Base-by-base conservation (phyloP, 2,797 vertebrate species). In the Sus cebifrons region DNA sequence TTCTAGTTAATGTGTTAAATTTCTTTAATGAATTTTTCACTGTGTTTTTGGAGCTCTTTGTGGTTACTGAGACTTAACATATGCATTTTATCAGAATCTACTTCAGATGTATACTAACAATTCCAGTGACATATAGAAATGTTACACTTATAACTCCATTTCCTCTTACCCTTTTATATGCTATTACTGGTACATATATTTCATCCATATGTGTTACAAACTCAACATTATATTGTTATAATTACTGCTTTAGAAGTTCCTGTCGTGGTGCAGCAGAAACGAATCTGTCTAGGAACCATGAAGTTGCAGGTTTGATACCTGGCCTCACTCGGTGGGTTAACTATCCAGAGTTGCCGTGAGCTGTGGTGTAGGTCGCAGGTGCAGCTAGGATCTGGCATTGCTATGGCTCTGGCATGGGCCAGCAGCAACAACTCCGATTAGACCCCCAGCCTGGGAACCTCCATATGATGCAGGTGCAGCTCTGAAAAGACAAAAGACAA, bases 101-200 rank as follows among this genome's bases (percentile, higher is more conserved):
- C 23, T 87, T 81, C 18, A 68, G 29, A 68, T 68, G 62, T n/a
- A 44, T 68, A 68, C 40, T 84, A 60, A 52, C 70, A 68, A 62
- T 95, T 87, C 25, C n/a, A 92, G 68, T 40, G n/a, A 68, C 36
- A 88, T 83, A 75, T 4, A 83, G 54, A 87, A 87, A 83, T 16
- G 11, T 54, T 75, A 83, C 17, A 40, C 32, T 75, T 73, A 16
- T 60, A 87, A n/a, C 52, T 87, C 17, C 73, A 75, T 70, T 68
- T 73, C 15, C 25, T 92, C 52, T 54, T 49, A 18, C 54, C 56
- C 36, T 16, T 49, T 60, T 71, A 83, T 82, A 64, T 75, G 60
- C 25, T 74, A 44, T 36, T 95, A 21, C 21, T 75, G 60, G 29
- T 58, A 87, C 75, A 60, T 17, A 67, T 60, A 94, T 40, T 70